Conservation (phyloP, 2,888 invertebrate species). For the Caenorhabditis sp. region DNA sequence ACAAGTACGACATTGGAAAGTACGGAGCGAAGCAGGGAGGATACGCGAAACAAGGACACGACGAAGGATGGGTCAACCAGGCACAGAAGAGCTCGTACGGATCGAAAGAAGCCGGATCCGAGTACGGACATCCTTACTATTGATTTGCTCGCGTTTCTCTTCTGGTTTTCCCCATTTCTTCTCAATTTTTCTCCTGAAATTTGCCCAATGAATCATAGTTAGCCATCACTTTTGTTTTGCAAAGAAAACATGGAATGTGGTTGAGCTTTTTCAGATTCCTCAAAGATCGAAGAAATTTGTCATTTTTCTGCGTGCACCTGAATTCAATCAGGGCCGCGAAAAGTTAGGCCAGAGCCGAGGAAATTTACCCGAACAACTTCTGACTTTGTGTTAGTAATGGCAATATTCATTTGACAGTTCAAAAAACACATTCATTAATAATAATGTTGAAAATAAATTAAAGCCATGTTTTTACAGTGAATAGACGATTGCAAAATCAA, state of each 20-base stretch:
- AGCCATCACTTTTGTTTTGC: no score
- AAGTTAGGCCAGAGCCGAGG: no score
- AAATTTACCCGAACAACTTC: no score
- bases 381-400: no score
- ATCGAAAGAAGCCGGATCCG: slow-evolving; percentile 34
- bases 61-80: slow-evolving; percentile 58
- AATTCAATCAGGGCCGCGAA: no score
- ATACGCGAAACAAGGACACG: slow-evolving; percentile 45
- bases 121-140: slow-evolving; percentile 49
- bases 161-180: neutral
- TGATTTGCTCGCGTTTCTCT: slow-evolving; percentile 5
- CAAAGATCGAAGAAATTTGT: no score
- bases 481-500: neutral
- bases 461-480: neutral
- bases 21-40: slow-evolving; percentile 51
- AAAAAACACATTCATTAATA: neutral
- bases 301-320: no score
- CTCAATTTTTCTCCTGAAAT: neutral
- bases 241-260: no score
- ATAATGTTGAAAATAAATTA: neutral
- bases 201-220: no score
- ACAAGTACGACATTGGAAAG: slow-evolving; percentile 53
- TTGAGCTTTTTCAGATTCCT: no score
- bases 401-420: neutral
- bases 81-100: slow-evolving; percentile 56